phyloP scores from a whole-genome alignment of 2,797 vertebrate species.

The Scomberomorus guttatus region DNA sequence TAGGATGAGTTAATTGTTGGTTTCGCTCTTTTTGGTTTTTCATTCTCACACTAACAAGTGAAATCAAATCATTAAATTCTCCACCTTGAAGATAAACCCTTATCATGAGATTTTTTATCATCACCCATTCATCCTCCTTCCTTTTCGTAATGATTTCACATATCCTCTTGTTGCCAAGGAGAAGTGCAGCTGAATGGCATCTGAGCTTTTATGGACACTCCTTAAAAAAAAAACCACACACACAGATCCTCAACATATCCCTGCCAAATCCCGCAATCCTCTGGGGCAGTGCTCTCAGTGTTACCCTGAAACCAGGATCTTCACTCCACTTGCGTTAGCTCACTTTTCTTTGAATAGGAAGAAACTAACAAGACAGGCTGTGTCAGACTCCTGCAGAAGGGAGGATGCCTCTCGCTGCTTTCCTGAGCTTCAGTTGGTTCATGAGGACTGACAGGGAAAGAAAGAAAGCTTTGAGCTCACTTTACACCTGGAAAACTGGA shows the following conservation, averaged over 20 bases:
- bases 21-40: too few relatives aligned
- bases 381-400: conserved; percentile 22
- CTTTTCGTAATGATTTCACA: conserved; percentile 41
- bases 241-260: conserved; percentile 25
- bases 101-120: conserved; percentile 31
- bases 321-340: conserved; percentile 26
- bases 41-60: background rate
- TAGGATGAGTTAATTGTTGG: too few relatives aligned
- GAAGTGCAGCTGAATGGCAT: conserved; percentile 2
- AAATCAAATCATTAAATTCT: too few relatives aligned
- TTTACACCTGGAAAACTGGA: conserved; percentile 42
- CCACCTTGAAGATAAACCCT: conserved; percentile 6
- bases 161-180: conserved; percentile 16
- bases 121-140: background rate
- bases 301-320: conserved; percentile 30
- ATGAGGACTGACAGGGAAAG: conserved; percentile 24
- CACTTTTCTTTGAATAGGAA: conserved; percentile 21
- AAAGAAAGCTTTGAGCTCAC: background rate
- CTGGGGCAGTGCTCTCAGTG: conserved; percentile 1
- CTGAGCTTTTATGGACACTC: conserved; percentile 20
- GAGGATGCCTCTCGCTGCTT: conserved; percentile 18
- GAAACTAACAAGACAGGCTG: conserved; percentile 39
- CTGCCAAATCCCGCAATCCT: conserved; percentile 43
- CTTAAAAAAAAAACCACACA: background rate
- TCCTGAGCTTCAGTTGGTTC: background rate